Evolutionary conservation across 1,140 invertebrate genomes (phyloP), one percentile per base, ranked within the genome.

Genomic region (Caerostris extrusa): DNA sequence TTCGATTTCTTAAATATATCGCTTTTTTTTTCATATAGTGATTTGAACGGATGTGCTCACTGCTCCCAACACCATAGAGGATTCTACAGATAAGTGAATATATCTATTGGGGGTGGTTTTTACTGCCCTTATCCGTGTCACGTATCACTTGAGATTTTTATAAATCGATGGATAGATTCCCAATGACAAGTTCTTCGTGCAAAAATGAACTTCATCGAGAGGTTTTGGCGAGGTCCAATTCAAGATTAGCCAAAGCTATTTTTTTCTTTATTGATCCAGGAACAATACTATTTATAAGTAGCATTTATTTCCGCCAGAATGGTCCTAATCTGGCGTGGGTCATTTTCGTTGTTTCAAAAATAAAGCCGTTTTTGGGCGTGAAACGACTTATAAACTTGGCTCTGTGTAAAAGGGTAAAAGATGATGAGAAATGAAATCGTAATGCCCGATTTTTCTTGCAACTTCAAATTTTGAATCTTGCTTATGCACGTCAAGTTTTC

Each of bases 111-210:
- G 57, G 83, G 10, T 58, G 19, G 19, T 14, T 34, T 50, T 85
- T 83, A 50, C 50, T 85, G n/a, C 55, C 34, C 81, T 85, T 58
- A 92, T 85, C 90, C 77, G 50, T 19, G 61, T 53, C 90, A 92
- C 90, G 90, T 92, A 83, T 67, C 81, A 67, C 81, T 92, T 57
- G 53, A 85, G 90, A 64, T 92, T 92, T 91, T 92, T 92, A 85
- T 85, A 85, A 92, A 92, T 92, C 90, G 90, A 64, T 69, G 50
- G 34, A 92, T 92, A 67, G 81, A 92, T 92, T 92, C 81, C 82
- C 81, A 85, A 92, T 85, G 90, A 92, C 90, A 92, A 92, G 90
- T 85, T 85, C 56, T 64, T 58, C 90, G 90, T 85, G 90, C 81
- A 67, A 92, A 92, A 92, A 64, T 92, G 90, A 92, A 60, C 57